Evolutionary conservation across 2,113 vertebrate species (phyloP).

Genomic region (Mionectes macconnelli): DNA sequence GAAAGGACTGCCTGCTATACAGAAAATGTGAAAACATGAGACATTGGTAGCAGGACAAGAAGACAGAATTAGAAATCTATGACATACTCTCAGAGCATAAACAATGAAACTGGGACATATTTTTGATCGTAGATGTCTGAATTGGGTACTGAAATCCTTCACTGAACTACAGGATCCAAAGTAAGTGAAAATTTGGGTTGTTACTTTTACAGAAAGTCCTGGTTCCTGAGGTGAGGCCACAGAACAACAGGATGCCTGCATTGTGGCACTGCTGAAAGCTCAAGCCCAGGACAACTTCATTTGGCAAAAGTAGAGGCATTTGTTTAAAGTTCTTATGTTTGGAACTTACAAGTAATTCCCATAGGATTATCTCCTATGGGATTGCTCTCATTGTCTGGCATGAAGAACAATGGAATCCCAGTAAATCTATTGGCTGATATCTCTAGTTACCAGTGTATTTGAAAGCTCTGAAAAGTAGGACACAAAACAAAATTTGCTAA

Average conservation of each 20-base stretch:
- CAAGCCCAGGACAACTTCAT: neutral
- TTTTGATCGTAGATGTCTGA: neutral
- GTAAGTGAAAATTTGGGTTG: neutral
- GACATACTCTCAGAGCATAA: neutral
- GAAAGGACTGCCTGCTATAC: neutral
- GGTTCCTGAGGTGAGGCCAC: neutral
- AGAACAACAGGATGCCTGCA: neutral
- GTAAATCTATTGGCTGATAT: neutral
- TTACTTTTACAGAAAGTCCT: neutral
- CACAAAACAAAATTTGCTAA: neutral
- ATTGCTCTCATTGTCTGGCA: neutral
- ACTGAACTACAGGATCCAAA: neutral
- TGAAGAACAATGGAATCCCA: neutral
- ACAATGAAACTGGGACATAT: neutral
- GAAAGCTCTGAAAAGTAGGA: neutral
- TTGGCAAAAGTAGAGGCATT: neutral
- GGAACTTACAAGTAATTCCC: neutral
- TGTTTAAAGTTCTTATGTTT: neutral
- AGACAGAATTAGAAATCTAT: neutral
- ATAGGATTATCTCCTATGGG: neutral
- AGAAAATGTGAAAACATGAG: neutral
- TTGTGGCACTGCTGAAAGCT: neutral
- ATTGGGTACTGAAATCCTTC: neutral
- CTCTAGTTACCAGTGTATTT: neutral
- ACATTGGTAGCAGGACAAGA: neutral